Evolutionary conservation across 1,140 invertebrate species (phyloP), one percentile per base, ranked within the genome.

Genomic region (Oreohelix idahoensis): DNA sequence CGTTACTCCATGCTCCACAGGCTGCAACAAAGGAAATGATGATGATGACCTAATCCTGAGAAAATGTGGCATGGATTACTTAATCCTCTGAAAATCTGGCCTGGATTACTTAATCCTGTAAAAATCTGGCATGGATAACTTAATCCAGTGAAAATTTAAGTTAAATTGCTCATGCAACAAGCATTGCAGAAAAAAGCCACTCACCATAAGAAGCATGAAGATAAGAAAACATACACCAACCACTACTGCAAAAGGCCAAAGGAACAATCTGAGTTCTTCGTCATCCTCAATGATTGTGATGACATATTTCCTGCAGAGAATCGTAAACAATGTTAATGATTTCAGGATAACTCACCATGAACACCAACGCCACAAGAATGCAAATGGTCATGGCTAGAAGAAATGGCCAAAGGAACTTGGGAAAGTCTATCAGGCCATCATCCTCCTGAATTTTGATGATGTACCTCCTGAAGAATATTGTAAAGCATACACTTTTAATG

Each of bases 321-420:
- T 26, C 42, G 39, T 73, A 38, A 26, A 45, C 8, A 29, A 76
- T 11, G 15, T 2, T 77, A 77, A 53, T 58, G 53, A 58, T 15
- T 5, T 23, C 5, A 58, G 32, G 63, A 17, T 45, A 29, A 76
- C 74, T 76, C 45, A 76, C 74, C 74, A 76, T 0, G 11, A 45
- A 15, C 1, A 53, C 32, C 42, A 76, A 13, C 17, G 23, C 74
- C 38, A 76, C 32, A 20, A 76, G n/a, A 49, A 76, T 45, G 36
- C 42, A 51, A n/a, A 76, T 15, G 8, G 39, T 36, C 38, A 76
- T 32, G 23, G 36, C 74, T 35, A 76, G 45, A 35, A 76, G 38
- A 76, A 76, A 76, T 49, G 74, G 74, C 74, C 74, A 76, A 4
- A 76, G n/a, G 29, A 58, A 58, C 53, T 58, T 58, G 10, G 53